These are phyloP conservation scores for Sinella curviseta DNA, from an alignment of 1,140 invertebrate species.

Conservation along the genomic window DNA sequence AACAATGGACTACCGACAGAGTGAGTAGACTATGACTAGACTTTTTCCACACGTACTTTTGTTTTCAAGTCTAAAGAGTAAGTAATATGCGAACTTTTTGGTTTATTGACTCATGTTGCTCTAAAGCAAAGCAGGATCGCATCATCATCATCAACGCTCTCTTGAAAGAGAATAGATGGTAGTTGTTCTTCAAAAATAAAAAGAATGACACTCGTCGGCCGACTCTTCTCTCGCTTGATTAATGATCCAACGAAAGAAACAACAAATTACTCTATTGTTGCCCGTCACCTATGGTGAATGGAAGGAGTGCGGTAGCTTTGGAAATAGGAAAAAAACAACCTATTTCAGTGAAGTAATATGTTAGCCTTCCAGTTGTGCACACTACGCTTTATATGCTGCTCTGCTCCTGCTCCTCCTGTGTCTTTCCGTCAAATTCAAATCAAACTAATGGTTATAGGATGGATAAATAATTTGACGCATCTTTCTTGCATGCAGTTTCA, in stretches of 20 bases:
- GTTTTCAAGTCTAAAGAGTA: background rate
- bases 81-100: background rate
- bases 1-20: too few relatives aligned
- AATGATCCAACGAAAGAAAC: conserved; percentile 50
- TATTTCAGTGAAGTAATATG: too few relatives aligned
- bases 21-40: background rate
- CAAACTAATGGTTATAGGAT: too few relatives aligned
- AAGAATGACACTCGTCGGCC: background rate
- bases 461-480: too few relatives aligned
- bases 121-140: background rate
- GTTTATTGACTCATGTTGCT: background rate
- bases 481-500: too few relatives aligned
- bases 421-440: too few relatives aligned
- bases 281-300: conserved; percentile 44
- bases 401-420: too few relatives aligned
- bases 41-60: background rate
- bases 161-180: background rate
- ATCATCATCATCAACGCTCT: background rate
- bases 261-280: conserved; percentile 50
- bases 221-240: conserved; percentile 50
- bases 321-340: too few relatives aligned
- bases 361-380: too few relatives aligned
- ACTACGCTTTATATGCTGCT: too few relatives aligned
- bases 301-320: background rate
- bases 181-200: background rate